Conservation (phyloP, 2,797 vertebrate genomes). For the Spea hammondii region DNA sequence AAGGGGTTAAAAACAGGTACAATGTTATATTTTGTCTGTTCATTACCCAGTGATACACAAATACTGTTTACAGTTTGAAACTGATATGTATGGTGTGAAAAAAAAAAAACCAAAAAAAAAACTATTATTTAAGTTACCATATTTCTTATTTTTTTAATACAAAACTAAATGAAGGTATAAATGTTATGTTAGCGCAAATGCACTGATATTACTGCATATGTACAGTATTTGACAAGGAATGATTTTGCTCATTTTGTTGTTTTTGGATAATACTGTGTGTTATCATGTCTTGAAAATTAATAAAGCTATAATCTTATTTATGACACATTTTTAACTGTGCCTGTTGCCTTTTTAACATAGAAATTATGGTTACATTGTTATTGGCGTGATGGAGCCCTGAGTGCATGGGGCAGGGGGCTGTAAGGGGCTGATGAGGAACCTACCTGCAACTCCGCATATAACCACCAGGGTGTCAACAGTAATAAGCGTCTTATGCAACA, state of each 20-base stretch:
- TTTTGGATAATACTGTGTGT: conserved; percentile 75
- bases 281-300: conserved; percentile 80
- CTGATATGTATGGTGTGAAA: conserved; percentile 69
- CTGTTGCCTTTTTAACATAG: conserved; percentile 47
- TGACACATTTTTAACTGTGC: conserved; percentile 63
- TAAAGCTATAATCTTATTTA: conserved; percentile 94
- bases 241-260: conserved; percentile 81
- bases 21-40: conserved; percentile 53
- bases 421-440: too few relatives aligned
- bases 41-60: conserved; percentile 62
- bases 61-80: conserved; percentile 87
- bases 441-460: too few relatives aligned
- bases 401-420: too few relatives aligned
- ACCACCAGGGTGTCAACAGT: too few relatives aligned
- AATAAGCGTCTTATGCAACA: too few relatives aligned
- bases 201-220: conserved; percentile 91
- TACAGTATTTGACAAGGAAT: conserved; percentile 92
- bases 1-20: conserved; percentile 29
- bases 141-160: conserved; percentile 76
- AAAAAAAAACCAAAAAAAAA: conserved; percentile 40
- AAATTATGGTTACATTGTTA: too few relatives aligned
- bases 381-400: too few relatives aligned
- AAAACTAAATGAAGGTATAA: conserved; percentile 89
- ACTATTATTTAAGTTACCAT: conserved; percentile 80
- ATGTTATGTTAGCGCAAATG: conserved; percentile 84